Evolutionary conservation across 1,140 invertebrate genomes (phyloP).

Genomic region (Drosophila triauraria): DNA sequence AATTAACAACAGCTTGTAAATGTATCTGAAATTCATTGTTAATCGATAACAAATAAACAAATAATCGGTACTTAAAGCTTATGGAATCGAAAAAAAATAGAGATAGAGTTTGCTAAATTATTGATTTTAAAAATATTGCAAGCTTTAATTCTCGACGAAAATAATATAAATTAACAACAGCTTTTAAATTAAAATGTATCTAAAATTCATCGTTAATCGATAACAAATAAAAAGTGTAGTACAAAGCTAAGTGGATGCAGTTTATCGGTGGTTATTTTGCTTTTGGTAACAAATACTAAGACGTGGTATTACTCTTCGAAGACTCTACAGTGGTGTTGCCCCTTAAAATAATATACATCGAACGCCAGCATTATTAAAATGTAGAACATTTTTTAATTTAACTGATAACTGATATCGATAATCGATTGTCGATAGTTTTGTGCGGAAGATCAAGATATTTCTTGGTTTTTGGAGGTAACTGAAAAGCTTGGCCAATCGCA

Average conservation of each 20-base stretch:
- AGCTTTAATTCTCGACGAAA: too few species aligned
- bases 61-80: too few species aligned
- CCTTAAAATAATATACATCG: conserved; percentile 12
- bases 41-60: neutral
- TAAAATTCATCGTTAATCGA: too few species aligned
- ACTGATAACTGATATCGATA: conserved; percentile 10
- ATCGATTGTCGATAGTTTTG: conserved; percentile 10
- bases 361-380: conserved; percentile 7
- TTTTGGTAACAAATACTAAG: neutral
- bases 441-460: neutral
- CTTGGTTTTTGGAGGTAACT: neutral
- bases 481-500: conserved; percentile 6
- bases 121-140: too few species aligned
- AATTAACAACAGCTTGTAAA: too few species aligned
- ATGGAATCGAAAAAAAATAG: too few species aligned
- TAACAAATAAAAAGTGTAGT: neutral
- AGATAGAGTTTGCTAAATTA: too few species aligned
- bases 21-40: too few species aligned
- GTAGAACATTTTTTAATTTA: conserved; percentile 18
- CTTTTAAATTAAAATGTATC: too few species aligned
- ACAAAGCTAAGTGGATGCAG: neutral
- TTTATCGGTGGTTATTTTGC: neutral
- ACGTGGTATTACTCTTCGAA: neutral
- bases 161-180: too few species aligned
- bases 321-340: conserved; percentile 12